Evolutionary conservation across 2,113 vertebrate genomes (phyloP).

Genomic region (Montifringilla adamsi): DNA sequence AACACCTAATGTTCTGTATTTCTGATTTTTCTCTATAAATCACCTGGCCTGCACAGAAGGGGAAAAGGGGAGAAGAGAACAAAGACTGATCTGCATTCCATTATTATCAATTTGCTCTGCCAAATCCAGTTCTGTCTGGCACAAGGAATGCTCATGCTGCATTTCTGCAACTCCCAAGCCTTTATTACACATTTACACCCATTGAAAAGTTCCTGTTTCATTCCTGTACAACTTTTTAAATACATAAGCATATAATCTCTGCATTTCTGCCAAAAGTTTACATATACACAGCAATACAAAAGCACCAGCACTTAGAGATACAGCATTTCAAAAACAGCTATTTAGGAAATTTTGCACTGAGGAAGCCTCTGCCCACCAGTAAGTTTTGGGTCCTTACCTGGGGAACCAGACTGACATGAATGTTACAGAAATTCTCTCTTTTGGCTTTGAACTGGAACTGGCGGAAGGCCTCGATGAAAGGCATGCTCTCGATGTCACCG

Average conservation of each 20-base stretch:
- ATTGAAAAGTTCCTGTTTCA: background rate
- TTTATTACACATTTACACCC: background rate
- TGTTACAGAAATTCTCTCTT: conserved; percentile 95
- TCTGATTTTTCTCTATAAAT: background rate
- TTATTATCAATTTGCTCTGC: background rate
- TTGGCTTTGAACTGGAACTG: conserved; percentile 98
- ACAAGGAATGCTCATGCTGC: background rate
- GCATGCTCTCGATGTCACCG: conserved; percentile 97
- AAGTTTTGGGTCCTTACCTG: conserved; percentile 77
- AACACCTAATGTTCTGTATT: background rate
- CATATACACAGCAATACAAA: background rate
- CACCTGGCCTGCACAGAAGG: background rate
- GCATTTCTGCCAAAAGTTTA: background rate
- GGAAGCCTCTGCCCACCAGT: background rate
- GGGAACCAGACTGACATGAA: conserved; percentile 94
- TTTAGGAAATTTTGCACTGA: background rate
- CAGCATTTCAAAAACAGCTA: background rate
- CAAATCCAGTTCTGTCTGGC: background rate
- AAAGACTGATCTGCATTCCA: background rate
- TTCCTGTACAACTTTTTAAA: accelerated
- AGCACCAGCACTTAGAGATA: background rate
- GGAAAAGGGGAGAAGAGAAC: background rate
- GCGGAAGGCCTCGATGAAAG: conserved; percentile 95
- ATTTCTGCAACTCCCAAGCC: background rate
- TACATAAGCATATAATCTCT: accelerated